Evolutionary conservation across 2,888 invertebrate genomes (phyloP), one percentile per base, ranked within the genome.

Genomic region (Melolontha melolontha): DNA sequence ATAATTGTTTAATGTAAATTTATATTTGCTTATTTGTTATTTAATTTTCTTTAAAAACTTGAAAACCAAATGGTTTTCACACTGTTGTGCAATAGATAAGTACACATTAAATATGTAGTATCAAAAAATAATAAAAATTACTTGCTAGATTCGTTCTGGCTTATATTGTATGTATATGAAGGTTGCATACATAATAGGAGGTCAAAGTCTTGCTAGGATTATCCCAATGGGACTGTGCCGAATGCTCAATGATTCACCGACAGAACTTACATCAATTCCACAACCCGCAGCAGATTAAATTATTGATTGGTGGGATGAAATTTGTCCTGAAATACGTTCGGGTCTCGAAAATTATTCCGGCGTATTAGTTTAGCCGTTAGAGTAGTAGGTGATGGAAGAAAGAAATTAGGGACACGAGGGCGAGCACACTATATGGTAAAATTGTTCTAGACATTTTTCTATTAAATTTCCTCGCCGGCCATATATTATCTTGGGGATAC

Each of bases 401-500:
- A 42, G 14, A 47, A 44, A 34, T 47, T 27, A 29, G 47, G 47
- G 8, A 47, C 40, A 34, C n/a, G 14, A 44, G 12, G 57, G 55
- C 16, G 34, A 41, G 11, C 22, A 44, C 14, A 40, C 16, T 22
- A 34, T n/a, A 14, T 47, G 5, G 14, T 47, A 29, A 44, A 59
- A 44, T 44, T 47, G 44, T 44, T 59, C 59, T 47, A 47, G 44
- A 59, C 59, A 29, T 47, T 59, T 59, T 59, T 59, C 59, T 59
- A 59, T 59, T 59, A 44, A 59, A 59, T 59, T 59, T 59, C 47
- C 59, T 2, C 4, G 59, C 59, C 34, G 59, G 59, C 22, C 59
- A 59, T 59, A 59, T 47, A 59, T 59, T 59, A 59, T 59, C 59
- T 64, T 27, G 64, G 42, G 49, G 29, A 49, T 27, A 71, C 70